A percentile compares a stretch with the other conserved stretches of the same genome.
These are phyloP conservation scores for Oncorhynchus masou DNA, from an alignment of 2,113 vertebrate species.

Conservation along the genomic window DNA sequence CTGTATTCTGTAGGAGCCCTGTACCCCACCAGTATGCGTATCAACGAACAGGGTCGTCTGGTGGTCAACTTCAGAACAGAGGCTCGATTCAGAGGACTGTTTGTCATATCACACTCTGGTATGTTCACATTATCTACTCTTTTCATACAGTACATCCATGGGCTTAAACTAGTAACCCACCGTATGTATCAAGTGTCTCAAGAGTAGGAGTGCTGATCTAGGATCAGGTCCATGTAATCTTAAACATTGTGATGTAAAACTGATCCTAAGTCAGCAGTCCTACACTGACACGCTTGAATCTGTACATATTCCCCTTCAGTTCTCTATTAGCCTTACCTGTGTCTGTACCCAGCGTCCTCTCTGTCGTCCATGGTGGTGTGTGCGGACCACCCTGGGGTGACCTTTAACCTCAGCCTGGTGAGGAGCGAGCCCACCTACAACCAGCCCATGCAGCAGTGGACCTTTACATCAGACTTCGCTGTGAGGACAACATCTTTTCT, in stretches of 20 bases:
- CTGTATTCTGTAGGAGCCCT: constrained; percentile 77
- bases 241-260: no score
- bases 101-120: constrained; percentile 86
- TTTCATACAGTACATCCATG: not conserved
- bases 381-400: constrained; percentile 81
- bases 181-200: no score
- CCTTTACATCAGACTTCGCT: constrained; percentile 89
- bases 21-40: constrained; percentile 93
- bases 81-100: constrained; percentile 90
- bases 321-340: no score
- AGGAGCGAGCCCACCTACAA: constrained; percentile 86
- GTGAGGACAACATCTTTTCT: constrained; percentile 68
- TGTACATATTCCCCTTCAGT: no score
- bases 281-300: no score
- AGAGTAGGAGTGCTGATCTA: no score
- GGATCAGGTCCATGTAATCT: no score
- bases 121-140: constrained; percentile 41
- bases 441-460: constrained; percentile 91
- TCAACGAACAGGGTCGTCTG: constrained; percentile 86
- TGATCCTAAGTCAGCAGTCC: no score
- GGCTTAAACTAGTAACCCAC: not conserved
- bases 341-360: constrained; percentile 65
- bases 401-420: constrained; percentile 85
- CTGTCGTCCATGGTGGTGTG: constrained; percentile 83
- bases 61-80: constrained; percentile 92